phyloP scores from a whole-genome alignment of 2,113 vertebrate genomes.

The Mobula birostris region DNA sequence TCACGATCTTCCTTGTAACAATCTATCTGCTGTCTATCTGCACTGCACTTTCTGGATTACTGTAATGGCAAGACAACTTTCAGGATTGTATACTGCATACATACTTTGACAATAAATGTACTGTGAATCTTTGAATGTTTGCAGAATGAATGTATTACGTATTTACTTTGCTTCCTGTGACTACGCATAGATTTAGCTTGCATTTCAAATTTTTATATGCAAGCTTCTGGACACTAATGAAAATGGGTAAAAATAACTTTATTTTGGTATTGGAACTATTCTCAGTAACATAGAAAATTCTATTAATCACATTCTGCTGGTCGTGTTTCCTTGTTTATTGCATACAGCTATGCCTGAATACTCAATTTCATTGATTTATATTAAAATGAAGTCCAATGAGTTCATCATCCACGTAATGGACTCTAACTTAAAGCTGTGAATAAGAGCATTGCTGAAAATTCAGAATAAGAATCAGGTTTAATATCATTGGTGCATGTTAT shows the following conservation, averaged over 20 bases:
- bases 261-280: background rate
- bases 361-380: background rate
- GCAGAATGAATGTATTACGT: background rate
- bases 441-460: background rate
- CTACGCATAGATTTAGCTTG: background rate
- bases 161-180: background rate
- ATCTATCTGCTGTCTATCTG: no score
- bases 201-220: background rate
- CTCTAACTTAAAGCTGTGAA: background rate
- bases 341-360: background rate
- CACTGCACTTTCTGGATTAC: no score
- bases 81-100: no score
- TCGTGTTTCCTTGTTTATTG: background rate
- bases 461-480: background rate
- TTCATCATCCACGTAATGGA: background rate
- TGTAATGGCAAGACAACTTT: no score
- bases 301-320: background rate
- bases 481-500: no score
- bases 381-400: background rate
- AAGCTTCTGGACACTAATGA: background rate
- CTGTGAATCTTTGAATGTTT: background rate
- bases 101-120: no score
- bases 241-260: background rate
- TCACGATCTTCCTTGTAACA: no score
- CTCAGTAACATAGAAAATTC: background rate